A percentile compares a stretch with the other conserved stretches of the same genome.
These are phyloP conservation scores for Galbula dea DNA, from an alignment of 2,113 vertebrate species.

Conservation along the genomic window DNA sequence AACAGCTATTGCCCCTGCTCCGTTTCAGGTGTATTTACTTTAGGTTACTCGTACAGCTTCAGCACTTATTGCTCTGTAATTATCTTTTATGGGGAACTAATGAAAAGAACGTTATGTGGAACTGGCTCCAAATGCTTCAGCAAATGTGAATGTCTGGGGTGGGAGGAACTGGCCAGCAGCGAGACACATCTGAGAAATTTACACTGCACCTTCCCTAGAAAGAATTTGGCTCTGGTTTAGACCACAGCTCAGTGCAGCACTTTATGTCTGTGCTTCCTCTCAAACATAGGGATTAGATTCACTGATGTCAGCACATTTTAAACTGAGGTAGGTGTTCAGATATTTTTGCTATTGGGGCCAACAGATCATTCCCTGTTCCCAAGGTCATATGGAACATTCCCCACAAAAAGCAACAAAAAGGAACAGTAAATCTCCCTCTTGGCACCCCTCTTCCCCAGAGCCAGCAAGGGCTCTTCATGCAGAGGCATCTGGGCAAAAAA, in stretches of 20 bases:
- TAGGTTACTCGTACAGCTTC: not conserved
- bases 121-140: not conserved
- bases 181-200: not conserved
- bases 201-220: not conserved
- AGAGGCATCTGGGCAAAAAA: not conserved
- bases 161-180: not conserved
- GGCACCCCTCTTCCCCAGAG: not conserved
- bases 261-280: not conserved
- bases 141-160: not conserved
- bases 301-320: not conserved
- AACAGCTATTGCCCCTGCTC: not conserved
- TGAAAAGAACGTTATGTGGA: not conserved
- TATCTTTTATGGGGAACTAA: not conserved
- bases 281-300: not conserved
- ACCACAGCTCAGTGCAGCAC: not conserved
- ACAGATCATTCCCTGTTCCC: not conserved
- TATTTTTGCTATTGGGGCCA: not conserved
- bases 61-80: not conserved
- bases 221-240: not conserved
- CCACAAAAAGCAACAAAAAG: not conserved
- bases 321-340: not conserved
- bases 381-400: not conserved
- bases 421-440: not conserved
- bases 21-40: not conserved
- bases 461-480: fast-evolving